A percentile compares a stretch with the other conserved stretches of the same genome.
Evolutionary conservation across 2,888 invertebrate genomes (phyloP).

Genomic region (Podabrus alpinus): DNA sequence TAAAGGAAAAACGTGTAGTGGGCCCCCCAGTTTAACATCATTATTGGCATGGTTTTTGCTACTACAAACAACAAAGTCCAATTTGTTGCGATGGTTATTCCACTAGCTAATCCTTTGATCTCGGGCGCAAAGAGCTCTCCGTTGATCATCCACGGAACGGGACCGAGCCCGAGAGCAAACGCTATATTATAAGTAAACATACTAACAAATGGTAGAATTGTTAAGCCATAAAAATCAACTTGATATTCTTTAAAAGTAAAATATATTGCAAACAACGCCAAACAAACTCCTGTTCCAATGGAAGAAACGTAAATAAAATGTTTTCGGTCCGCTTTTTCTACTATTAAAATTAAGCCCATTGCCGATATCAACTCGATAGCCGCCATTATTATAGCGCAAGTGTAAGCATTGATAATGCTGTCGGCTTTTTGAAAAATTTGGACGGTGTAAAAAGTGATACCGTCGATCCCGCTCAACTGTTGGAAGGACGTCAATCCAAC

Average conservation of each 20-base stretch:
- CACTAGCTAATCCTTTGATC: constrained; percentile 27
- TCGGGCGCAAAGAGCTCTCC: constrained; percentile 28
- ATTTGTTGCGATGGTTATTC: constrained; percentile 23
- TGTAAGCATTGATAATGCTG: constrained; percentile 63
- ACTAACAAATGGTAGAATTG: constrained; percentile 19
- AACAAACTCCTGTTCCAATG: constrained; percentile 9
- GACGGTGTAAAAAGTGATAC: constrained; percentile 76
- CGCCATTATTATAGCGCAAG: constrained; percentile 76
- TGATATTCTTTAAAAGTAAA: neutral
- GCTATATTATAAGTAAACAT: constrained; percentile 20
- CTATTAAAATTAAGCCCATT: constrained; percentile 65
- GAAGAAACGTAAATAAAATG: constrained; percentile 45
- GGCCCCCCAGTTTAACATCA: constrained; percentile 20
- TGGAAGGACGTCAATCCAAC: constrained; percentile 81
- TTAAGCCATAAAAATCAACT: constrained; percentile 12
- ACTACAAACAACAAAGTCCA: constrained; percentile 27
- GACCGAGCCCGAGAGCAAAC: constrained; percentile 28
- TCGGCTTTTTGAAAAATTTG: constrained; percentile 73
- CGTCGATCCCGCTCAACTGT: constrained; percentile 78
- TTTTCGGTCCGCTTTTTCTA: constrained; percentile 78
- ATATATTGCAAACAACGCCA: constrained; percentile 1
- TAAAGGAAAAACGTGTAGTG: constrained; percentile 29
- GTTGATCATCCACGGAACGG: constrained; percentile 25
- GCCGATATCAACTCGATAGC: constrained; percentile 75
- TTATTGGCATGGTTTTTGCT: constrained; percentile 22